phyloP scores from a whole-genome alignment of 1,140 invertebrate genomes.

The Lordiphosa collinella region DNA sequence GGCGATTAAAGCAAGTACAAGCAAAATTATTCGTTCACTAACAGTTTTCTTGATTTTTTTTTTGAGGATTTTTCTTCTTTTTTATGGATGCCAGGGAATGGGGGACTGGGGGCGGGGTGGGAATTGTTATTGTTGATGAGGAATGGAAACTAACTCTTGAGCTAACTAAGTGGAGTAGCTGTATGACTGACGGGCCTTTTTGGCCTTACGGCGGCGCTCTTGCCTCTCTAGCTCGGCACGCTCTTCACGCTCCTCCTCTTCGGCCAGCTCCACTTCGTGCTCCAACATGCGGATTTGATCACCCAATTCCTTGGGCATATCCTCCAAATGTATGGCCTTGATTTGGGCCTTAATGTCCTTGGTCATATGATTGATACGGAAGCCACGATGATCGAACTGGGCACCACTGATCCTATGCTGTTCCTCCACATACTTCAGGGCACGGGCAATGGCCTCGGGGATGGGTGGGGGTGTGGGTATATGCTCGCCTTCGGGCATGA shows the following conservation, averaged over 20 bases:
- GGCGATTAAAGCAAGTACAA: slow-evolving; percentile 7
- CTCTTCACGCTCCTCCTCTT: slow-evolving; percentile 55
- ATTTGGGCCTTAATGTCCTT: slow-evolving; percentile 69
- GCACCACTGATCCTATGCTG: slow-evolving; percentile 68
- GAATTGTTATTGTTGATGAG: slow-evolving; percentile 53
- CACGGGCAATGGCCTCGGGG: slow-evolving; percentile 85
- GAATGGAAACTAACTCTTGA: no score
- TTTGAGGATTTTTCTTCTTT: slow-evolving; percentile 36
- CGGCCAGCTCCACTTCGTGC: slow-evolving; percentile 65
- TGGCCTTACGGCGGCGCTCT: slow-evolving; percentile 11
- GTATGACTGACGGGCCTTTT: neutral
- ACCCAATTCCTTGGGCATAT: slow-evolving; percentile 56
- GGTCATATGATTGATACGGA: slow-evolving; percentile 74
- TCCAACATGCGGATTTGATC: slow-evolving; percentile 60
- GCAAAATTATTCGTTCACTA: no score
- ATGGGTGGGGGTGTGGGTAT: slow-evolving; percentile 85
- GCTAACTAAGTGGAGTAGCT: no score
- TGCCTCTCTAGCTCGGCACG: slow-evolving; percentile 21
- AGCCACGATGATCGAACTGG: slow-evolving; percentile 70
- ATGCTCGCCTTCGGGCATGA: slow-evolving; percentile 82
- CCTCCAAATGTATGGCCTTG: slow-evolving; percentile 48
- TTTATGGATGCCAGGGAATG: slow-evolving; percentile 66
- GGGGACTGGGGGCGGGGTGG: slow-evolving; percentile 32
- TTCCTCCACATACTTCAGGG: slow-evolving; percentile 81
- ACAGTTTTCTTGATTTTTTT: slow-evolving; percentile 21